Conservation (phyloP, 2,113 vertebrate genomes). For the Connochaetes taurinus region DNA sequence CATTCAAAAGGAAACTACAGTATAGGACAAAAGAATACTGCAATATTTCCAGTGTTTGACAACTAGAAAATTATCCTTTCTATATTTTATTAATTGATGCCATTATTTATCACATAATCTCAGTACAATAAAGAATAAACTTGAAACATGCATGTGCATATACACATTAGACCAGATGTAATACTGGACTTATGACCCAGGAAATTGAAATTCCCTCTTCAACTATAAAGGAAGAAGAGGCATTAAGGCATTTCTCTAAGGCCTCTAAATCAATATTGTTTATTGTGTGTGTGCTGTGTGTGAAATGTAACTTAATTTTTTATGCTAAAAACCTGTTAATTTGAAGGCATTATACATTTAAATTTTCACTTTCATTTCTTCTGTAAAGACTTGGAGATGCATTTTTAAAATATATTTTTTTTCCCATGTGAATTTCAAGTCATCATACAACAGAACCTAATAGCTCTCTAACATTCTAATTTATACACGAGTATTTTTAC, state of each 20-base stretch:
- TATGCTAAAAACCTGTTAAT: not conserved
- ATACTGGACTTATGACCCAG: not conserved
- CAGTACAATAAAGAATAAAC: slow-evolving; percentile 8
- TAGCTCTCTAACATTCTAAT: slow-evolving; percentile 6
- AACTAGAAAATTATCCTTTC: not conserved
- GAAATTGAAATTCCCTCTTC: slow-evolving; percentile 25
- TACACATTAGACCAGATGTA: not conserved
- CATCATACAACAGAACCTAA: not conserved
- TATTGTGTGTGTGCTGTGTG: not conserved
- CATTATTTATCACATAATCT: not conserved
- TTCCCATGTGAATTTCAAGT: not conserved
- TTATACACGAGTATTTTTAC: slow-evolving; percentile 34
- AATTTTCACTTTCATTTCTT: slow-evolving; percentile 11
- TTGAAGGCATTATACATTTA: slow-evolving; percentile 12
- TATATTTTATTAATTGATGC: slow-evolving; percentile 12
- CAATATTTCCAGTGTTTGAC: not conserved
- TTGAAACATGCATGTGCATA: not conserved
- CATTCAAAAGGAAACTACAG: not conserved
- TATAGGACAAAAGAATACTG: not conserved
- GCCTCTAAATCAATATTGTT: not conserved
- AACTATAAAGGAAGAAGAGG: not conserved
- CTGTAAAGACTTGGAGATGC: not conserved
- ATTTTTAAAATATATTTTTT: slow-evolving; percentile 28
- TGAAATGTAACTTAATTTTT: slow-evolving; percentile 32
- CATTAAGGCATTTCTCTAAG: slow-evolving; percentile 13